phyloP scores from a whole-genome alignment of 2,888 invertebrate species.

The Chymomyza caudatula region DNA sequence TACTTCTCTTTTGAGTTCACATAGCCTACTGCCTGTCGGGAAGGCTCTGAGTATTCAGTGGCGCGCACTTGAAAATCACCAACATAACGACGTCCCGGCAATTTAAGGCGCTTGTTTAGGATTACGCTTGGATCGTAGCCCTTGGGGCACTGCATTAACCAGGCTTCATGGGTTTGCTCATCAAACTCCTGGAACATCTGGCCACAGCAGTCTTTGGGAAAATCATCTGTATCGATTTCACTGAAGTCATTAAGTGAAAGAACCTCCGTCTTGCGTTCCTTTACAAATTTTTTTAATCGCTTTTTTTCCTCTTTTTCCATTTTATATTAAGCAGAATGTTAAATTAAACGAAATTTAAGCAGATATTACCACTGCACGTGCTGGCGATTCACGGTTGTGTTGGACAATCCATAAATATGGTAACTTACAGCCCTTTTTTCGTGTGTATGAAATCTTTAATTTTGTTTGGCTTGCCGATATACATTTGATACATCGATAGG shows the following conservation, averaged over 20 bases:
- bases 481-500: not conserved
- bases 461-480: not conserved
- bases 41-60: not conserved
- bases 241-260: not conserved
- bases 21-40: not conserved
- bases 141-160: not conserved
- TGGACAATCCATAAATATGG: not conserved
- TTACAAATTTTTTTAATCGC: not conserved
- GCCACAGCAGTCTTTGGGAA: not conserved
- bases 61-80: not conserved
- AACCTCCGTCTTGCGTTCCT: not conserved
- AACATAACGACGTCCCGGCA: not conserved
- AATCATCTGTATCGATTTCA: not conserved
- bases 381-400: not conserved
- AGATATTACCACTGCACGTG: not conserved
- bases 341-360: not conserved
- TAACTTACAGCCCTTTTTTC: not conserved
- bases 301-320: slow-evolving; percentile 1
- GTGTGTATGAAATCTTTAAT: not conserved
- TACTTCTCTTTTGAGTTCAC: not conserved
- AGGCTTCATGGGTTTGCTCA: not conserved
- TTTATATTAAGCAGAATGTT: not conserved
- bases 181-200: not conserved
- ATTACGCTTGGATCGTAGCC: not conserved
- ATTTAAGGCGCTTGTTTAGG: not conserved